Conservation (phyloP, 2,888 invertebrate species). For the Hypena proboscidalis region DNA sequence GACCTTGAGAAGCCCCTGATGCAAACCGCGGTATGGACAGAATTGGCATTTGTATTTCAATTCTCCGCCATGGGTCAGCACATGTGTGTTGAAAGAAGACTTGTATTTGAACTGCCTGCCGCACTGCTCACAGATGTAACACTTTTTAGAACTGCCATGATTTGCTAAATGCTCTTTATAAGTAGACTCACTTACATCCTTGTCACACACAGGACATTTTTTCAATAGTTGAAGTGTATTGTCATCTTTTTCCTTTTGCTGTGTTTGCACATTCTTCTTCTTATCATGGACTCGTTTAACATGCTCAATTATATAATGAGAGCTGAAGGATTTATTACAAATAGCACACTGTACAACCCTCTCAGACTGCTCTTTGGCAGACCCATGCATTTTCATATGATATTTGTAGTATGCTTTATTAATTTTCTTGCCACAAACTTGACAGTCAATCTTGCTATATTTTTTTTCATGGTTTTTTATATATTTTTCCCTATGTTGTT, state of each 20-base stretch:
- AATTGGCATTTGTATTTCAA: slow-evolving; percentile 54
- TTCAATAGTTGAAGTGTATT: slow-evolving; percentile 3
- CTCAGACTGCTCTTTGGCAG: slow-evolving; percentile 30
- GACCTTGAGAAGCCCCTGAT: slow-evolving; percentile 49
- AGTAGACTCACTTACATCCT: slow-evolving; percentile 24
- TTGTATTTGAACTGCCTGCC: slow-evolving; percentile 47
- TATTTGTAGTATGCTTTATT: slow-evolving; percentile 41
- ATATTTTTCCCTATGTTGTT: slow-evolving; percentile 38
- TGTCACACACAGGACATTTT: slow-evolving; percentile 45
- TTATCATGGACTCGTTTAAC: slow-evolving; percentile 33
- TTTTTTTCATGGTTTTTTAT: slow-evolving; percentile 25
- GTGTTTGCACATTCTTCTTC: too few relatives aligned
- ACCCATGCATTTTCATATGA: slow-evolving; percentile 43
- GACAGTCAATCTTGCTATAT: slow-evolving; percentile 44
- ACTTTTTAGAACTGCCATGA: slow-evolving; percentile 33
- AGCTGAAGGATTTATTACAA: slow-evolving; percentile 34
- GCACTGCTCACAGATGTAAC: slow-evolving; percentile 55
- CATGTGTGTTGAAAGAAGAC: slow-evolving; percentile 50
- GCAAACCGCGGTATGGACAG: slow-evolving; percentile 55
- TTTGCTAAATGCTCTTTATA: slow-evolving; percentile 41
- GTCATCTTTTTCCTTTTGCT: too few relatives aligned
- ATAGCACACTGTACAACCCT: slow-evolving; percentile 31
- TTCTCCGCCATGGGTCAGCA: slow-evolving; percentile 48
- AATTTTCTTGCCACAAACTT: slow-evolving; percentile 43
- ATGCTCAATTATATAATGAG: slow-evolving; percentile 36